phyloP scores from a whole-genome alignment of 2,797 vertebrate genomes.

The Garrulus glandarius region DNA sequence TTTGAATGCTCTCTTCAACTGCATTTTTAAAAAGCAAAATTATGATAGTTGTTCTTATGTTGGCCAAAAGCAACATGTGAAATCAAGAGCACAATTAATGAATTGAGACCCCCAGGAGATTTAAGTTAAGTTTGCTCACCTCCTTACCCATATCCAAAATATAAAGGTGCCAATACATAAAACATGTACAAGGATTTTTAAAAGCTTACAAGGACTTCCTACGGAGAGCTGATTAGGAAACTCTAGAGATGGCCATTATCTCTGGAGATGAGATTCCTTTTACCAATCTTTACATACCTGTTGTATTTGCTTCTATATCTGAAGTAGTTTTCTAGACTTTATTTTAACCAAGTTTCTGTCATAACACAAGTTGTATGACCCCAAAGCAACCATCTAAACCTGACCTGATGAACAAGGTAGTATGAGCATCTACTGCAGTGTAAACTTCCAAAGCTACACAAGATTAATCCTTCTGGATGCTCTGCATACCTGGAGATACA shows the following conservation, averaged over 20 bases:
- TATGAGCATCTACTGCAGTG: not conserved
- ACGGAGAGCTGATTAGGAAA: not conserved
- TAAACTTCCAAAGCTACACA: not conserved
- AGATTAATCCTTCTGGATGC: not conserved
- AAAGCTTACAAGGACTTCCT: not conserved
- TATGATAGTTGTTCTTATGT: not conserved
- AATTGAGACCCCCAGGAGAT: not conserved
- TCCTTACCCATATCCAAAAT: not conserved
- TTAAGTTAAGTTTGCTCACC: not conserved
- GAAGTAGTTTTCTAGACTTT: not conserved
- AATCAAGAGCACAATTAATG: not conserved
- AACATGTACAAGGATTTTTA: not conserved
- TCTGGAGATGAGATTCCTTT: not conserved
- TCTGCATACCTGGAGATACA: not conserved
- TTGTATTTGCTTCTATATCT: not conserved
- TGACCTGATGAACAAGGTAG: not conserved
- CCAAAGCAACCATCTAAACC: not conserved
- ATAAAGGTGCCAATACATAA: not conserved
- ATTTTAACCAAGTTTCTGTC: not conserved
- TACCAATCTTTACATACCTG: not conserved
- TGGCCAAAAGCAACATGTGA: not conserved
- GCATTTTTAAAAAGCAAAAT: not conserved
- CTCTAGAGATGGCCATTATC: not conserved
- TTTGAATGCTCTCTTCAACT: not conserved
- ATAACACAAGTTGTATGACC: not conserved